Base-by-base conservation (phyloP, 2,113 vertebrate genomes). In the Gambusia affinis region DNA sequence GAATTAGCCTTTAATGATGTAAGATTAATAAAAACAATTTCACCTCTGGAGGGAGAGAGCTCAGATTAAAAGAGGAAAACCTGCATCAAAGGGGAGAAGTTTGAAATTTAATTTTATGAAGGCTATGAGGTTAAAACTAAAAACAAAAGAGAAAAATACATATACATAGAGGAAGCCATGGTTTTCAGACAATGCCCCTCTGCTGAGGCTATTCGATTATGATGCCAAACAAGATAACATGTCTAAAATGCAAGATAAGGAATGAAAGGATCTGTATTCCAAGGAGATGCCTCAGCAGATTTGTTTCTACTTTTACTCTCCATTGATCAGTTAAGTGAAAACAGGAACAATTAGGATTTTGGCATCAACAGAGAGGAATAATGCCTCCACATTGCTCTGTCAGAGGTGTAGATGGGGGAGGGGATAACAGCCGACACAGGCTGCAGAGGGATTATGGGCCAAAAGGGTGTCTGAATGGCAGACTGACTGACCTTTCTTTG, bases 121-220 rank as follows among this genome's bases (percentile, higher is more conserved):
- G 14, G 44, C 86, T 85, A 62, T 67, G 81, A 85, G 76, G 85
- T 78, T 8, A 88, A 90, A 87, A 85, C 80, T 72, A 77, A 60
- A 30, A 60, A n/a, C n/a, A 31, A 47, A 30, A 33, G n/a, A 88
- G 80, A 11, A 2, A 37, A 37, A 35, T 11, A 35, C 35, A 37
- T 3, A 37, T 37, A 37, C 35, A 70, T 61, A 81, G 81, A 86
- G 83, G 86, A 94, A 90, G 91, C 89, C 93, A 93, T 95, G 93
- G 93, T 88, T 89, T 60, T 84, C 12, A 90, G 83, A 95, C 93
- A 94, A 93, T 93, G 81, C 84, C 1, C 3, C 17, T 35, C 84
- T 94, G 84, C 89, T 84, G 51, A 8, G 0, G 76, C 0, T 79
- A 85, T 88, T 92, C 89, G 91, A 88, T 88, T 76, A 76, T 75